A percentile compares a stretch with the other conserved stretches of the same genome.
Evolutionary conservation across 1,140 invertebrate species (phyloP).

Genomic region (Drosophila parabipectinata): DNA sequence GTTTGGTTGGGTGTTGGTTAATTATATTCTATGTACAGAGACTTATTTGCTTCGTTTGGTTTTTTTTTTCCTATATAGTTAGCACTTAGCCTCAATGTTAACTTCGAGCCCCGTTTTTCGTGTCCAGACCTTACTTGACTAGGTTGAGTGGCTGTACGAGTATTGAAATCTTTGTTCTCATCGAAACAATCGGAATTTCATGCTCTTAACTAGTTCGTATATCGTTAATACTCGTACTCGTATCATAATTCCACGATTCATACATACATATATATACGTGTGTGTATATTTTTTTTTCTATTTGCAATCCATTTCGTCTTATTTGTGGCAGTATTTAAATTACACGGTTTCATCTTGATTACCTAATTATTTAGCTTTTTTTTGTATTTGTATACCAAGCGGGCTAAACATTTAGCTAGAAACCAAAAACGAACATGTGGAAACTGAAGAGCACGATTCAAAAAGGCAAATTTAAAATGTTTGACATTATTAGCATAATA

Average conservation of each 20-base stretch:
- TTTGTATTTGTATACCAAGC: slow-evolving; percentile 45
- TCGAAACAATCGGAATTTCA: slow-evolving; percentile 48
- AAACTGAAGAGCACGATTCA: slow-evolving; percentile 38
- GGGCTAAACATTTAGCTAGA: slow-evolving; percentile 71
- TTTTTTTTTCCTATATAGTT: slow-evolving; percentile 44
- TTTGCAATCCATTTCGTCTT: slow-evolving; percentile 68
- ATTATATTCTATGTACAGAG: slow-evolving; percentile 52
- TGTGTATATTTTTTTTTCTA: slow-evolving; percentile 29
- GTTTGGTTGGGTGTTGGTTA: slow-evolving; percentile 7
- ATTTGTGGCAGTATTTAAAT: slow-evolving; percentile 81
- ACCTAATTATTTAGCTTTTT: slow-evolving; percentile 29
- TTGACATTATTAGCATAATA: slow-evolving; percentile 74
- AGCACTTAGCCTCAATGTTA: slow-evolving; percentile 83
- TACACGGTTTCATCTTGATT: slow-evolving; percentile 60
- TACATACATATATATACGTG: slow-evolving; percentile 18
- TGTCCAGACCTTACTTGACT: slow-evolving; percentile 63
- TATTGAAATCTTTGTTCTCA: background rate
- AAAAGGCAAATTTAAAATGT: slow-evolving; percentile 79
- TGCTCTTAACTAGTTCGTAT: slow-evolving; percentile 53
- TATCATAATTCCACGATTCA: slow-evolving; percentile 41
- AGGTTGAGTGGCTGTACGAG: slow-evolving; percentile 28
- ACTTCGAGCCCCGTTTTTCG: slow-evolving; percentile 79
- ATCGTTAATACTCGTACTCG: slow-evolving; percentile 44
- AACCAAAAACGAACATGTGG: slow-evolving; percentile 39
- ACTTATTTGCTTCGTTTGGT: slow-evolving; percentile 11